Base-by-base conservation (phyloP, 2,888 invertebrate species). In the Brassicogethes aeneus region DNA sequence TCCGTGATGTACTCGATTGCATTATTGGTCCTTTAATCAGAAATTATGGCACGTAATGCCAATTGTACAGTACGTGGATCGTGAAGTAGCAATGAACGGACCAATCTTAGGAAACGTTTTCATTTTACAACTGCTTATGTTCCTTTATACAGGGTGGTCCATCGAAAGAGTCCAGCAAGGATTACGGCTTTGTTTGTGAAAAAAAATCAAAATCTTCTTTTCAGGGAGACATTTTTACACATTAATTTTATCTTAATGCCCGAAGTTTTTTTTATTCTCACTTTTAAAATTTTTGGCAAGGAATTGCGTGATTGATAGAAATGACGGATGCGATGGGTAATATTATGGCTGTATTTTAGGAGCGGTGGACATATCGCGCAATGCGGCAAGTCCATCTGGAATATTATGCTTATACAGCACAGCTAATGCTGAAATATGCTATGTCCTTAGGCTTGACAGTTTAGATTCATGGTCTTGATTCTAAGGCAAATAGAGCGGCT, bases 371-470 rank as follows among this genome's bases (percentile, higher is more conserved):
- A 45, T 41, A 47, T 44, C 43, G 38, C 43, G 48, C 45, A 50
- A 44, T 50, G 49, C 48, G 53, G 50, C 51, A 51, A 46, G 51
- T 53, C 51, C 50, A 54, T 55, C 44, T 44, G 42, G 49, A 50
- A 51, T 53, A 54, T 52, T 54, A 52, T 55, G 55, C 52, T 55
- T 55, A 57, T 52, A 49, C 52, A 52, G 53, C 53, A 48, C 44
- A 44, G 52, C 47, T 57, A 57, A 56, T 57, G 48, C 55, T 56
- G 49, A 57, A 54, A 57, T 57, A 57, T 48, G 44, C 42, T 43
- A 46, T 45, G 45, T 44, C 46, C 46, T 48, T 48, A 48, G 46
- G 37, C 42, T 38, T 32, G 41, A 42, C 41, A 42, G 40, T 42
- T 23, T 10, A 23, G 23, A 58, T 58, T 58, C 57, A 58, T 55